Evolutionary conservation across 1,140 invertebrate genomes (phyloP).

Genomic region (Argopecten irradians): DNA sequence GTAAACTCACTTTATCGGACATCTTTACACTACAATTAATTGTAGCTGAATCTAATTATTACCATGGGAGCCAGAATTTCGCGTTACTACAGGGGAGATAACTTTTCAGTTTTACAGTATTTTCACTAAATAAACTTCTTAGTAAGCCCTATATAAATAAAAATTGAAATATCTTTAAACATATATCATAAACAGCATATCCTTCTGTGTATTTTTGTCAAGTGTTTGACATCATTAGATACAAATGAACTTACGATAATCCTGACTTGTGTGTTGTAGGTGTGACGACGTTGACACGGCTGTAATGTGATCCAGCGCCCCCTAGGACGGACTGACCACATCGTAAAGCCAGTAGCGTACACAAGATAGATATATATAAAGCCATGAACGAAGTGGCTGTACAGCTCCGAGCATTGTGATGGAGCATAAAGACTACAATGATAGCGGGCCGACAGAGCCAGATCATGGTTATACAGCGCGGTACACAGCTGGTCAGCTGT

Average conservation of each 20-base stretch:
- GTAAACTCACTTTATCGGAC: too few species aligned
- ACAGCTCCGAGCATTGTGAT: constrained; percentile 9
- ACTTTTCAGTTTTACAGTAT: too few species aligned
- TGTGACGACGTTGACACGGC: constrained; percentile 12
- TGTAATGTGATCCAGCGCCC: not conserved
- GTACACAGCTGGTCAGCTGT: constrained; percentile 13
- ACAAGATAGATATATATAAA: constrained; percentile 7
- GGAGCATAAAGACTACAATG: constrained; percentile 16
- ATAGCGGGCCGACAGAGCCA: not conserved
- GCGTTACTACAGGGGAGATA: too few species aligned
- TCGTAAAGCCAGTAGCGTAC: not conserved
- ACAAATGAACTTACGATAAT: not conserved
- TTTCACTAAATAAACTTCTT: too few species aligned
- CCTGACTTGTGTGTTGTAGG: not conserved
- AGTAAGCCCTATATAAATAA: too few species aligned
- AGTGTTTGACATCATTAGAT: too few species aligned
- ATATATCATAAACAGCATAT: too few species aligned
- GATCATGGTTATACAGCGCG: not conserved
- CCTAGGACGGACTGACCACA: not conserved
- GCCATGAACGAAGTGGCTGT: not conserved
- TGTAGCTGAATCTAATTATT: too few species aligned
- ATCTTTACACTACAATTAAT: too few species aligned
- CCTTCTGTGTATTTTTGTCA: too few species aligned
- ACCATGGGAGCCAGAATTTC: too few species aligned
- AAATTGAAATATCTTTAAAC: too few species aligned